Evolutionary conservation across 2,797 vertebrate species (phyloP).

Genomic region (Schizopygopsis malacanthus): DNA sequence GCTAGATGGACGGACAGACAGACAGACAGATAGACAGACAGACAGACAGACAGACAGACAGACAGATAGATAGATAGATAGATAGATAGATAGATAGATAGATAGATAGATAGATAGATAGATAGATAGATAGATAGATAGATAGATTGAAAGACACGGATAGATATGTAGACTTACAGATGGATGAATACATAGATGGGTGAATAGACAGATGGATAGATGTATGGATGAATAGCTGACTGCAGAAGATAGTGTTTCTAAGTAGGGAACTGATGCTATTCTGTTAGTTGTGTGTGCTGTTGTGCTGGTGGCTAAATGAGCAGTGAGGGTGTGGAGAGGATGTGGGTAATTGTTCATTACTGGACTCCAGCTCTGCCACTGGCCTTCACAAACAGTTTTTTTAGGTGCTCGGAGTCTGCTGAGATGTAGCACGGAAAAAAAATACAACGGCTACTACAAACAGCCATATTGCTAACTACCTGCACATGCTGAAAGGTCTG

Average conservation of each 20-base stretch:
- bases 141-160: too few species aligned
- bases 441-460: conserved; percentile 7
- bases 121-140: too few species aligned
- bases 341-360: conserved; percentile 39
- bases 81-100: not conserved
- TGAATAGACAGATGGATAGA: too few species aligned
- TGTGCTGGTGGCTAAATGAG: conserved; percentile 10
- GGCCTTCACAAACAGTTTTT: conserved; percentile 29
- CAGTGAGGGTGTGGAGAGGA: conserved; percentile 2
- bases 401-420: conserved; percentile 13
- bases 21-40: not conserved
- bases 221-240: not conserved
- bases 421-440: not conserved
- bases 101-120: too few species aligned
- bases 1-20: too few species aligned
- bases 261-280: not conserved
- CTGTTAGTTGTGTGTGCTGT: conserved; percentile 6
- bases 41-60: too few species aligned
- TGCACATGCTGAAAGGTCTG: not conserved
- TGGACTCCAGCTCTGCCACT: conserved; percentile 21
- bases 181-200: too few species aligned
- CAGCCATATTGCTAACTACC: conserved; percentile 17
- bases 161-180: too few species aligned
- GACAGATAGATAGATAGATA: not conserved
- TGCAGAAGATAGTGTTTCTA: not conserved